Evolutionary conservation across 2,113 vertebrate genomes (phyloP).

Genomic region (Willisornis vidua): DNA sequence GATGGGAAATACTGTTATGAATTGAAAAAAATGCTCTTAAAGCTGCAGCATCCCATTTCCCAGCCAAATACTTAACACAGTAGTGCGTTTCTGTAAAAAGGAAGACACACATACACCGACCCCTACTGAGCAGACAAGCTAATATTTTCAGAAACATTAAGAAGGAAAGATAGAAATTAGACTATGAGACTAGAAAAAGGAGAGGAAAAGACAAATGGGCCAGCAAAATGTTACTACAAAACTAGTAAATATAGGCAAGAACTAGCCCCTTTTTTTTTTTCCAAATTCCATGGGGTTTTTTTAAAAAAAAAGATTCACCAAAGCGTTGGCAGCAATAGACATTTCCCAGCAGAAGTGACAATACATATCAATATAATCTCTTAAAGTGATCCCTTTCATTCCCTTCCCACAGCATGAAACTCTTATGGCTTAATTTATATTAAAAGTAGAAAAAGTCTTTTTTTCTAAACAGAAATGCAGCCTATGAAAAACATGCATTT

Average conservation of each 20-base stretch:
- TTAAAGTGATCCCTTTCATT: constrained; percentile 80
- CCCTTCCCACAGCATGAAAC: constrained; percentile 80
- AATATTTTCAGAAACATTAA: constrained; percentile 61
- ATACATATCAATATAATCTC: constrained; percentile 80
- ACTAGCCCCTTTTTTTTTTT: constrained; percentile 45
- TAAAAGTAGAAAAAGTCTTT: constrained; percentile 79
- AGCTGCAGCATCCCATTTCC: constrained; percentile 80
- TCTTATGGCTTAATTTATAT: constrained; percentile 84
- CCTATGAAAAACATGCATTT: constrained; percentile 49
- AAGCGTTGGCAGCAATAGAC: constrained; percentile 78
- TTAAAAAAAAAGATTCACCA: constrained; percentile 31
- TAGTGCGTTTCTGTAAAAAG: constrained; percentile 76
- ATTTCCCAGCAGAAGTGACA: constrained; percentile 80
- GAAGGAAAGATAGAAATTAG: constrained; percentile 69
- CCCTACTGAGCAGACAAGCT: constrained; percentile 72
- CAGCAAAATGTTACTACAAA: constrained; percentile 81
- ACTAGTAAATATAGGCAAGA: constrained; percentile 81
- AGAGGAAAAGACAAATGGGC: constrained; percentile 70
- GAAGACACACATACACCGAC: constrained; percentile 69
- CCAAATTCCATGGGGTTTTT: constrained; percentile 48
- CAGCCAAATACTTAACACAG: constrained; percentile 76
- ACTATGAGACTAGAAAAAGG: constrained; percentile 72
- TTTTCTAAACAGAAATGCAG: constrained; percentile 66
- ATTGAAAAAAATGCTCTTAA: constrained; percentile 76
- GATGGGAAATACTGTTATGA: constrained; percentile 82